Percentiles rank a stretch among this genome's conserved stretches.
phyloP scores from a whole-genome alignment of 2,888 invertebrate species.

The Lasioglossum zephyrum region DNA sequence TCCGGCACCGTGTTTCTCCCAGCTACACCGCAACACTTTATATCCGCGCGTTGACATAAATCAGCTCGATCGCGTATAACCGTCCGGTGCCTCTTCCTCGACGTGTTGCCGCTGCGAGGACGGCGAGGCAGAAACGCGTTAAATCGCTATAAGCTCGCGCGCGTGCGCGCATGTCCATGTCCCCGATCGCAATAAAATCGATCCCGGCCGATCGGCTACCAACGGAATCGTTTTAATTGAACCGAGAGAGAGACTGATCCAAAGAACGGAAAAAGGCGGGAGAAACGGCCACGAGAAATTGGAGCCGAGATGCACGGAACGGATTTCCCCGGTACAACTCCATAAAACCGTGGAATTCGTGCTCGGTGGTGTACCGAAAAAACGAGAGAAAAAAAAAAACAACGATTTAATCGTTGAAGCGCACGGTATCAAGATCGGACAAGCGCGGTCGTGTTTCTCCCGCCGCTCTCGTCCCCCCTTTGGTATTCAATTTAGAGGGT shows the following conservation, averaged over 20 bases:
- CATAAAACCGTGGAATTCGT: constrained; percentile 30
- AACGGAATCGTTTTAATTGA: constrained; percentile 52
- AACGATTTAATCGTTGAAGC: constrained; percentile 33
- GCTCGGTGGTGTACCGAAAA: background rate
- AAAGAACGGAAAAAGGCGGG: background rate
- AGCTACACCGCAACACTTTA: constrained; percentile 76
- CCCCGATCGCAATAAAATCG: constrained; percentile 46
- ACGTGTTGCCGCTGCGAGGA: constrained; percentile 42
- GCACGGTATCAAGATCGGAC: constrained; percentile 47
- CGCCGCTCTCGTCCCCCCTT: background rate
- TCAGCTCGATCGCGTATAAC: constrained; percentile 72
- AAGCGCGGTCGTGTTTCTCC: background rate
- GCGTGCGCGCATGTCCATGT: constrained; percentile 10
- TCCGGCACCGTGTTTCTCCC: constrained; percentile 64
- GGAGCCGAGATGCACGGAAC: constrained; percentile 19
- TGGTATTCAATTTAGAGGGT: constrained; percentile 30
- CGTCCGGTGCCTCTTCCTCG: constrained; percentile 72
- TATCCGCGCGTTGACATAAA: constrained; percentile 77
- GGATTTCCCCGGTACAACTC: constrained; percentile 21
- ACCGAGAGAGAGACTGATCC: background rate
- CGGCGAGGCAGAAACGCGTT: background rate
- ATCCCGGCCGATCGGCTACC: constrained; percentile 38
- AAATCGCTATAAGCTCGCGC: no score
- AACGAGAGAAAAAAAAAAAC: background rate
- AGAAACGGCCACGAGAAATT: constrained; percentile 14